Conservation (phyloP, 23 tunicate species). For the Trididemnum clinides region DNA sequence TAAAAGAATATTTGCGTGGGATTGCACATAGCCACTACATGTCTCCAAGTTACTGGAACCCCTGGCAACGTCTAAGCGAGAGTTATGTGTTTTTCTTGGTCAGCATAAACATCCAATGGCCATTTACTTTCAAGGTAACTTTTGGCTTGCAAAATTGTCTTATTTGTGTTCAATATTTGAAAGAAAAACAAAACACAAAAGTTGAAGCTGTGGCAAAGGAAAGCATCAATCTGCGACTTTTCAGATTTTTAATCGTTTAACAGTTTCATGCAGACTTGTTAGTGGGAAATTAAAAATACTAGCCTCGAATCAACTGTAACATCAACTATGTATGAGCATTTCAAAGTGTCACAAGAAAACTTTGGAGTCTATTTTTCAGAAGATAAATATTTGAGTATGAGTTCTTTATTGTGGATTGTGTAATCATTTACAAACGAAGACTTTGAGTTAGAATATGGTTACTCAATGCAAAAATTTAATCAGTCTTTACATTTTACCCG, state of each 20-base stretch:
- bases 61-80: no score
- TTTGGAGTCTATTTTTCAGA: slow-evolving; percentile 1
- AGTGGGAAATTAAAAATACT: neutral
- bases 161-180: no score
- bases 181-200: neutral
- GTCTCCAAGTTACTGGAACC: no score
- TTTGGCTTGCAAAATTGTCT: no score
- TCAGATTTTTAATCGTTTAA: neutral
- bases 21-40: no score
- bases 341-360: slow-evolving; percentile 5
- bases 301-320: slow-evolving; percentile 5
- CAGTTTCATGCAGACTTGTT: slow-evolving; percentile 8
- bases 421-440: slow-evolving; percentile 23
- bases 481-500: no score
- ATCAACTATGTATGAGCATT: slow-evolving; percentile 22
- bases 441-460: slow-evolving; percentile 20
- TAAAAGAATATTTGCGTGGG: no score
- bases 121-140: no score
- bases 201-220: slow-evolving; percentile 37
- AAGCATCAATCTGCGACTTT: slow-evolving; percentile 22
- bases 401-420: slow-evolving; percentile 12
- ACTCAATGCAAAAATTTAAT: no score
- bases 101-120: no score
- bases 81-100: no score
- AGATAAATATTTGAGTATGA: slow-evolving; percentile 1